phyloP scores from a whole-genome alignment of 1,140 invertebrate genomes.

The Drosophila sturtevanti region DNA sequence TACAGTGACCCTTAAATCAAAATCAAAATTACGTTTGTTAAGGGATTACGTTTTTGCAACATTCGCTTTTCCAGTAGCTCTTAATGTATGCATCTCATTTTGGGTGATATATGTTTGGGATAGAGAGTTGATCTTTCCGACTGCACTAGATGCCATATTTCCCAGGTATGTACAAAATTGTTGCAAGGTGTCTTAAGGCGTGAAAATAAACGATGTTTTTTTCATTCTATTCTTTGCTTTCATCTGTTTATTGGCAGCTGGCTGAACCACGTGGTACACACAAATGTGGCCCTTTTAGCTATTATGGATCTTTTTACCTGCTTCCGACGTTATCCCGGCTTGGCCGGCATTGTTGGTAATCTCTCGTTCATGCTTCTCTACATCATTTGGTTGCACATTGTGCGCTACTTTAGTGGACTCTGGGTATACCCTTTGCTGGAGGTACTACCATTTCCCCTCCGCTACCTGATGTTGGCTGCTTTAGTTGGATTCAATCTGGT shows the following conservation, averaged over 20 bases:
- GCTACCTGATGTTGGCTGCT: slow-evolving; percentile 57
- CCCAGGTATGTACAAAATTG: slow-evolving; percentile 50
- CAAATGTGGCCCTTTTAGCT: slow-evolving; percentile 66
- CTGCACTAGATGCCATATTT: slow-evolving; percentile 63
- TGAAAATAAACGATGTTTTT: background rate
- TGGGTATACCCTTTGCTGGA: slow-evolving; percentile 76
- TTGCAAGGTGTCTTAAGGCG: background rate
- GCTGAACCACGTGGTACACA: slow-evolving; percentile 78
- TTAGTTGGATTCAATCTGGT: slow-evolving; percentile 63
- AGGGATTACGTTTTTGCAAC: slow-evolving; percentile 70
- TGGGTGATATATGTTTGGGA: slow-evolving; percentile 73
- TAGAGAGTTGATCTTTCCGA: slow-evolving; percentile 75
- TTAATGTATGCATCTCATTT: slow-evolving; percentile 69
- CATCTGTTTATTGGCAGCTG: slow-evolving; percentile 47
- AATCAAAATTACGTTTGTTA: slow-evolving; percentile 44
- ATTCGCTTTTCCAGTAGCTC: slow-evolving; percentile 70
- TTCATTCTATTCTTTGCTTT: background rate
- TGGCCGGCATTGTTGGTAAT: slow-evolving; percentile 58
- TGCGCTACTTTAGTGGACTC: slow-evolving; percentile 65
- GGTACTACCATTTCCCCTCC: slow-evolving; percentile 53
- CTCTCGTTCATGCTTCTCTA: slow-evolving; percentile 64
- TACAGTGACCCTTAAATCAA: slow-evolving; percentile 24
- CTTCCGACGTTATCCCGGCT: slow-evolving; percentile 63
- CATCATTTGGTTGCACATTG: slow-evolving; percentile 75
- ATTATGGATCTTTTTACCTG: slow-evolving; percentile 75